A percentile compares a stretch with the other conserved stretches of the same genome.
Conservation (phyloP, 2,888 invertebrate genomes). For the Escarpia spicata region DNA sequence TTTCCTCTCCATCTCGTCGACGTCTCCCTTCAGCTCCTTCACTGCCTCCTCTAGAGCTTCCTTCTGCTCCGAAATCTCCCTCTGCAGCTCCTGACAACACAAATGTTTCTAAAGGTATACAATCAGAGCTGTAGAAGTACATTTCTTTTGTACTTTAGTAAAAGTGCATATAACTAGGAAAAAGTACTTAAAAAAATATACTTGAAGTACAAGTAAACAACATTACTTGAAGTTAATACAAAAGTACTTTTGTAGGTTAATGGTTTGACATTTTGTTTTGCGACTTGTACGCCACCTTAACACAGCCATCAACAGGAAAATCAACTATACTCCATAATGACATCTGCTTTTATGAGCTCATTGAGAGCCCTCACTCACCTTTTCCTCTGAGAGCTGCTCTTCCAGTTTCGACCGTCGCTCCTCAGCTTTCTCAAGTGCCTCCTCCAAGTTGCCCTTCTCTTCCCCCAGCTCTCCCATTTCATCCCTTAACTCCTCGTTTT, state of each 20-base stretch:
- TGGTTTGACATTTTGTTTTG: too few species aligned
- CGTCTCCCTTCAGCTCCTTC: constrained; percentile 26
- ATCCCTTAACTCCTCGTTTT: constrained; percentile 55
- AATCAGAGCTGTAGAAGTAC: too few species aligned
- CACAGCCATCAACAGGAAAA: too few species aligned
- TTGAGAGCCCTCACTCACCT: constrained; percentile 25
- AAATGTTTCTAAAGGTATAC: too few species aligned
- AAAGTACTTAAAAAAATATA: too few species aligned
- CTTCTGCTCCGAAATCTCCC: constrained; percentile 41
- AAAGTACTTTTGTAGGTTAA: too few species aligned
- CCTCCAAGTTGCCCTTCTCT: constrained; percentile 51
- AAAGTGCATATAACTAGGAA: too few species aligned
- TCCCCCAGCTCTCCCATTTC: constrained; percentile 56
- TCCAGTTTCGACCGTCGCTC: constrained; percentile 20
- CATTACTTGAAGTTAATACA: too few species aligned
- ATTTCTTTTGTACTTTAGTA: too few species aligned
- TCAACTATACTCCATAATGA: too few species aligned
- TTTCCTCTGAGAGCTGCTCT: constrained; percentile 24
- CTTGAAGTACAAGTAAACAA: too few species aligned
- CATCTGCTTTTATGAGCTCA: neutral
- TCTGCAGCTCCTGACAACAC: constrained; percentile 45
- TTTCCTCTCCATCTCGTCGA: constrained; percentile 27
- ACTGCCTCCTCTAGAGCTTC: constrained; percentile 45
- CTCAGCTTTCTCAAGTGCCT: constrained; percentile 29
- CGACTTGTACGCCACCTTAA: too few species aligned